A percentile compares a stretch with the other conserved stretches of the same genome.
Evolutionary conservation across 1,140 invertebrate species (phyloP).

Genomic region (Tetragnatha versicolor): DNA sequence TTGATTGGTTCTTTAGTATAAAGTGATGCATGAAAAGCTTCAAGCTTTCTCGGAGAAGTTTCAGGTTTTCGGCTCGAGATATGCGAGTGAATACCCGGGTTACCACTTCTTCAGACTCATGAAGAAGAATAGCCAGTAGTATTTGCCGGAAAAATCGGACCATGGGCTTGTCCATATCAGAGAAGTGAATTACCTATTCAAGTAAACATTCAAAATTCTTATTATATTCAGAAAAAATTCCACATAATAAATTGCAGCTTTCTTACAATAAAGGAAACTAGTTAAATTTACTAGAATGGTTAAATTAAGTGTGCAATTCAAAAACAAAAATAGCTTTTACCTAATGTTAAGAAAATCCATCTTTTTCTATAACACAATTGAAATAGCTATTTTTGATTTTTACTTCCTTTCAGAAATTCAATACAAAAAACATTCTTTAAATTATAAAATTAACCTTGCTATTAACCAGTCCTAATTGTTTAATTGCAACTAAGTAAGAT

Average conservation of each 20-base stretch:
- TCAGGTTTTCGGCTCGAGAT: slow-evolving; percentile 71
- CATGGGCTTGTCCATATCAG: slow-evolving; percentile 75
- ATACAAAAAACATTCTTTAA: too few species aligned
- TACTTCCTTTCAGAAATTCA: too few species aligned
- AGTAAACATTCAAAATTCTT: too few species aligned
- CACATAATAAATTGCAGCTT: too few species aligned
- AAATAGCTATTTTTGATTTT: too few species aligned
- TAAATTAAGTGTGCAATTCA: neutral
- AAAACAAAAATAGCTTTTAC: neutral
- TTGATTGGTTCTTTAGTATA: slow-evolving; percentile 70
- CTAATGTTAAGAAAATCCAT: too few species aligned
- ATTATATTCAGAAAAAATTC: too few species aligned
- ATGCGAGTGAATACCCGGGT: slow-evolving; percentile 74
- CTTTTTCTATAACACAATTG: too few species aligned
- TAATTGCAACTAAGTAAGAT: too few species aligned
- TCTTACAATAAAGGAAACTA: neutral
- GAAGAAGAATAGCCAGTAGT: slow-evolving; percentile 74
- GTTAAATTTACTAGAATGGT: neutral
- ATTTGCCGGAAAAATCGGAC: slow-evolving; percentile 76
- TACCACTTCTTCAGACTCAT: slow-evolving; percentile 69
- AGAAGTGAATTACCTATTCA: slow-evolving; percentile 82
- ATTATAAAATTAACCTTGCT: too few species aligned
- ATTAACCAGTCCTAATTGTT: too few species aligned
- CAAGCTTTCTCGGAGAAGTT: slow-evolving; percentile 77
- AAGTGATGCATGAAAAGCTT: slow-evolving; percentile 82